Evolutionary conservation across 2,113 vertebrate genomes (phyloP), one percentile per base, ranked within the genome.

Genomic region (Onychostoma macrolepis): DNA sequence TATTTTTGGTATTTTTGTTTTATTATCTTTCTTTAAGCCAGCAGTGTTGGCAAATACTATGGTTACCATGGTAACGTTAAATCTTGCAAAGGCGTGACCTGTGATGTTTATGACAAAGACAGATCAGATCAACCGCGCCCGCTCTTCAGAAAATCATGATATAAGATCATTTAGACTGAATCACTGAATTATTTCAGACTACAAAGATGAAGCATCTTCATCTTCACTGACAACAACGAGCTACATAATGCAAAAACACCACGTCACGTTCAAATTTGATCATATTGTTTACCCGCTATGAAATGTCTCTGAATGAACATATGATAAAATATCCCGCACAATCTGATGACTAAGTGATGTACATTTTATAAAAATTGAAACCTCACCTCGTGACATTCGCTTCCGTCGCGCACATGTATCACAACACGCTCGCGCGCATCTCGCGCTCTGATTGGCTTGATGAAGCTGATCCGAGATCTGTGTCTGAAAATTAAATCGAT

Each of bases 21-120:
- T 11, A 28, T 48, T 30, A 19, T 28, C 19, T 76, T 50, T 48
- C n/a, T 30, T 77, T 8, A 48, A 48, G n/a, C 43, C 48, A 77
- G 9, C 17, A 12, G 28, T 63, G 13, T 15, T 41, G 36, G 13
- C 24, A 33, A 2, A 65, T 28, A 45, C 2, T 6, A 1, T 19
- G 56, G 13, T 81, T 63, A 26, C n/a, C n/a, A 28, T 43, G 12
- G 13, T 65, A 81, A 65, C n/a, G n/a, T n/a, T n/a, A n/a, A n/a
- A 61, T n/a, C 4, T 26, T 21, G 33, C n/a, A 61, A 80, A 81
- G 58, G 58, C 38, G 24, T 43, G n/a, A 81, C n/a, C 24, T 15
- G 79, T 28, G 24, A n/a, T 58, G 53, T 58, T 80, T 36, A 63
- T 81, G 80, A 81, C 58, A 81, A 65, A 67, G 26, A 65, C 24